Base-by-base conservation (phyloP, 2,797 vertebrate genomes). In the Dicrostonyx torquatus region DNA sequence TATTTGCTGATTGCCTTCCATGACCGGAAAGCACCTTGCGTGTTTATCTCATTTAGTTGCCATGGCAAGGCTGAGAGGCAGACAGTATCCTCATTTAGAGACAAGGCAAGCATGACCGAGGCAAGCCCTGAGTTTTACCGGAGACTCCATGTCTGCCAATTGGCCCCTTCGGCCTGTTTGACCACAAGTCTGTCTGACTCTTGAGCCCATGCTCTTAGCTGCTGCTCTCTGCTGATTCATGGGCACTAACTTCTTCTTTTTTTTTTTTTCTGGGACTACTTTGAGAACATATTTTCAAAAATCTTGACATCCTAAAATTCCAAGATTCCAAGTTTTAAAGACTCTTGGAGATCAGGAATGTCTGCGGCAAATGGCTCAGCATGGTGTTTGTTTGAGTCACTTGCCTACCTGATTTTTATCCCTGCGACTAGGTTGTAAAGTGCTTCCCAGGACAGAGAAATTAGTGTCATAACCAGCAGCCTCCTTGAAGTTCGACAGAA, bases 281-380 rank as follows among this genome's bases (percentile, higher is more conserved):
- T 98, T 98, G 97, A 98, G 97, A 98, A 98, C 97, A 97, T 90
- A 97, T 97, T 92, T 37, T 97, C 97, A 96, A 98, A 98, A 96
- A 97, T 82, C 75, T 97, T 97, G 96, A 97, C 96, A 94, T 98
- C 98, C 98, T 97, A 98, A 98, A 97, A 97, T 95, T 97, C 97
- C 95, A 97, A 98, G 98, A 97, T 97, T 96, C 97, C 96, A 98
- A 96, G 96, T 97, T 97, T 95, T 96, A 97, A 98, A 96, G 94
- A 97, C 97, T 98, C 82, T 90, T 86, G 97, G 98, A 98, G 93
- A 97, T 88, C 85, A 98, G 97, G 98, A 98, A 98, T 98, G 98
- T 98, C 98, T 97, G 97, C 97, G 98, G 98, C 98, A 58, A 96
- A 94, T 96, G 93, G 97, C 96, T 79, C 88, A 87, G 96, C 90